Base-by-base conservation (phyloP, 1,140 invertebrate genomes). In the Sycophaga agraensis region DNA sequence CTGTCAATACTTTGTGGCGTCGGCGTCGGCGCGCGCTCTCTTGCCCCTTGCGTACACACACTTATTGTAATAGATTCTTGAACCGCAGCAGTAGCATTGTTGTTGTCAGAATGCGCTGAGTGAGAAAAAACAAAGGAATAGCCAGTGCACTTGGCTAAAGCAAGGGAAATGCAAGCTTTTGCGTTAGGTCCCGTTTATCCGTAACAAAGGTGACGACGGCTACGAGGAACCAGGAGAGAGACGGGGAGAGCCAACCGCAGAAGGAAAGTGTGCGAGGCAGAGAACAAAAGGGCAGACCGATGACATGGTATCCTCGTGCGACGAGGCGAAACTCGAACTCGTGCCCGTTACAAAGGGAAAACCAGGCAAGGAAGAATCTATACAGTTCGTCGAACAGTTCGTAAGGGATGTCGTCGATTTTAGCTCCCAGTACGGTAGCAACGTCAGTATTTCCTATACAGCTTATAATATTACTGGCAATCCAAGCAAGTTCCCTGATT, bases 401-500 rank as follows among this genome's bases (percentile, higher is more conserved):
- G 89, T 86, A 0, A 74, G 84, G 22, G 80, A 83, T 70, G 90
- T 95, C 22, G 77, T 87, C 46, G 89, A 92, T 73, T 95, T 93
- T 72, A 93, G 91, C 76, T 94, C 92, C 3, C 91, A 94, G 76
- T 96, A 96, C 81, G 93, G 92, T 48, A 91, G 88, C 79, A 89
- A 89, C 77, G 88, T 86, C 61, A 93, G 91, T 78, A 89, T 94
- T 73, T 94, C 91, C 0, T 96, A 96, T 71, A 91, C 91, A 8
- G 92, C 91, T 9, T 85, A 87, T 31, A 96, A 96, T 79, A 83
- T 96, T 63, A 86, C 88, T 59, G 92, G 93, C 8, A 87, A 88
- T 70, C 89, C 90, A 2, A 88, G 85, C 16, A 91, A 92, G 75
- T 96, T 88, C 83, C 93, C 93, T 1, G 85, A 86, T 60, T 94